Evolutionary conservation across 2,113 vertebrate genomes (phyloP).

Genomic region (Pipa parva): DNA sequence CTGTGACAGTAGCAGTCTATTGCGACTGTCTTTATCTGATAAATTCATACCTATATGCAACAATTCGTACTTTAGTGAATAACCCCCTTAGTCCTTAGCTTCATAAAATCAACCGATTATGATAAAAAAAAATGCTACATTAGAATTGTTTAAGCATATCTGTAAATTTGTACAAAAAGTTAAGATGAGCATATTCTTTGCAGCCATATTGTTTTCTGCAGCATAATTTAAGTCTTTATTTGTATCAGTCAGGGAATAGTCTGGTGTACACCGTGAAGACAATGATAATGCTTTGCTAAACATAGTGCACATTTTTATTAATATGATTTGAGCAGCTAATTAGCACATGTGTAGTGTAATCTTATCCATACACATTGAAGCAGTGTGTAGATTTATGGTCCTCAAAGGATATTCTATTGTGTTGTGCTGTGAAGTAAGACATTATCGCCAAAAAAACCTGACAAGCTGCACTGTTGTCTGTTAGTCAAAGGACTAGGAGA

Average conservation of each 20-base stretch:
- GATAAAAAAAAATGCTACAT: too few relatives aligned
- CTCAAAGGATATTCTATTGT: slow-evolving; percentile 52
- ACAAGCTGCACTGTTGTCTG: slow-evolving; percentile 49
- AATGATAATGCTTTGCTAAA: slow-evolving; percentile 55
- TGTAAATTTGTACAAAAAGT: slow-evolving; percentile 20
- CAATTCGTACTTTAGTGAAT: too few relatives aligned
- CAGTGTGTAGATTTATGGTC: slow-evolving; percentile 44
- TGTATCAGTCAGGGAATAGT: slow-evolving; percentile 50
- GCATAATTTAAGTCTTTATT: slow-evolving; percentile 45
- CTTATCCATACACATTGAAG: slow-evolving; percentile 58
- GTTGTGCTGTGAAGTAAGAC: slow-evolving; percentile 47
- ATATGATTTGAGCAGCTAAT: slow-evolving; percentile 56
- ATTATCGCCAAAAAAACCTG: slow-evolving; percentile 54
- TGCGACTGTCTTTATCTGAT: too few relatives aligned
- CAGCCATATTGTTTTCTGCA: slow-evolving; percentile 38
- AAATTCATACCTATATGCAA: too few relatives aligned
- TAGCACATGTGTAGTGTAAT: slow-evolving; percentile 56
- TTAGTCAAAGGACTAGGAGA: slow-evolving; percentile 43
- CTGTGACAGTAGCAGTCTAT: too few relatives aligned
- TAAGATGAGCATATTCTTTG: slow-evolving; percentile 26
- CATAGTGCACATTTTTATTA: slow-evolving; percentile 54
- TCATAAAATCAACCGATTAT: too few relatives aligned
- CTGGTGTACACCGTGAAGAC: slow-evolving; percentile 43
- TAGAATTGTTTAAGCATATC: not conserved
- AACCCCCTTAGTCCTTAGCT: too few relatives aligned